Evolutionary conservation across 2,888 invertebrate genomes (phyloP).

Genomic region (Cryptosula pallasiana): DNA sequence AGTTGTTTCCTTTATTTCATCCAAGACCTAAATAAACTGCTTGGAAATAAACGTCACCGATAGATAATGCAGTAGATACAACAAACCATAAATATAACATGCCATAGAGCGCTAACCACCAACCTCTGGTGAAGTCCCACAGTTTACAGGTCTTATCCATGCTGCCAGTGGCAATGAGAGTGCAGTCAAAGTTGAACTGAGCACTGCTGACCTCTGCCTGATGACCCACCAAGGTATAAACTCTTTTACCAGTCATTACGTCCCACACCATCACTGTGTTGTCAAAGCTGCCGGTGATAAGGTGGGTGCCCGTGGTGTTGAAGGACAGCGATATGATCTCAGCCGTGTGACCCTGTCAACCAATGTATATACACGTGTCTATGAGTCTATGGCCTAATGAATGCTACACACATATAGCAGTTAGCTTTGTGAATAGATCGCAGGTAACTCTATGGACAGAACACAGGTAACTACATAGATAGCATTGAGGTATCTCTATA

Average conservation of each 20-base stretch:
- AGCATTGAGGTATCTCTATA: no score
- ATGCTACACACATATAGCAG: no score
- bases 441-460: no score
- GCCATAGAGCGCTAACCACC: conserved; percentile 8
- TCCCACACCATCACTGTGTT: conserved; percentile 73
- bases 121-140: conserved; percentile 50
- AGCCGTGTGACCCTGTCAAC: conserved; percentile 66
- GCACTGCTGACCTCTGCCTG: conserved; percentile 53
- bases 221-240: conserved; percentile 51
- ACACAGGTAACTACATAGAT: no score
- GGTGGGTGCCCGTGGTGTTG: conserved; percentile 63
- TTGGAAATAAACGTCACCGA: no score
- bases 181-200: conserved; percentile 54
- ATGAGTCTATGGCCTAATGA: no score
- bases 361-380: no score
- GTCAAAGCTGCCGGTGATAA: conserved; percentile 76
- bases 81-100: not conserved
- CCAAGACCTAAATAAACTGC: no score
- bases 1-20: no score
- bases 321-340: conserved; percentile 72
- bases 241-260: conserved; percentile 57
- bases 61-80: not conserved
- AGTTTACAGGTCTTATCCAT: conserved; percentile 54
- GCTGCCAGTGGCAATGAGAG: conserved; percentile 52
- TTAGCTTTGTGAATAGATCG: no score